phyloP scores from a whole-genome alignment of 2,797 vertebrate genomes.

The Propithecus deckenii region DNA sequence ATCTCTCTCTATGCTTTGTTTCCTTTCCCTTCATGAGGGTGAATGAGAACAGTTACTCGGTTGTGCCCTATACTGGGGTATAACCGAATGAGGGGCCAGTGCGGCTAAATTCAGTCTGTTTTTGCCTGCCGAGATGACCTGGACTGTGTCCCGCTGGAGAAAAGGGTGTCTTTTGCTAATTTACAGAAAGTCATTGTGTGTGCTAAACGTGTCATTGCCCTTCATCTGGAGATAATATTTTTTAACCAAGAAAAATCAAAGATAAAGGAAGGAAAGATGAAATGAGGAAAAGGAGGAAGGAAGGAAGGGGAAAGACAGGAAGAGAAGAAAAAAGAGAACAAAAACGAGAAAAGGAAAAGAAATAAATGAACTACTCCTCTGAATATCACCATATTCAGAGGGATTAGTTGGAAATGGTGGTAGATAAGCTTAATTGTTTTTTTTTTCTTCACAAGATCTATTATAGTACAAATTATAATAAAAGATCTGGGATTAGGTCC shows the following conservation, averaged over 20 bases:
- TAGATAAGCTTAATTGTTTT: constrained; percentile 62
- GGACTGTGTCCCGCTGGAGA: background rate
- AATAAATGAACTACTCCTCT: background rate
- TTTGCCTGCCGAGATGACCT: background rate
- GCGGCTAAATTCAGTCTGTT: background rate
- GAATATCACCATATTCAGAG: background rate
- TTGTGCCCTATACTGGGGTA: background rate
- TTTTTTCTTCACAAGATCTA: constrained; percentile 68
- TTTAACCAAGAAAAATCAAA: background rate
- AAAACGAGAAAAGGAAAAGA: background rate
- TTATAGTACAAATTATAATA: constrained; percentile 77
- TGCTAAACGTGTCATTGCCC: background rate
- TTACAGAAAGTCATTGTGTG: background rate
- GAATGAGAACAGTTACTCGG: background rate
- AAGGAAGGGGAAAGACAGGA: background rate
- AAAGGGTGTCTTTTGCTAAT: background rate
- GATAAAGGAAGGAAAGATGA: background rate
- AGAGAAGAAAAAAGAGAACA: background rate
- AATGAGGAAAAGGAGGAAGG: background rate
- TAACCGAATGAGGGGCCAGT: background rate
- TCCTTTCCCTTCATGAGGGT: constrained; percentile 58
- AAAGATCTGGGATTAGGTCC: constrained; percentile 71
- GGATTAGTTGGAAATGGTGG: constrained; percentile 50
- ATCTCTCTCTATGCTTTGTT: constrained; percentile 17
- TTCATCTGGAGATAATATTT: background rate